phyloP scores from a whole-genome alignment of 2,888 invertebrate genomes.

The Fabriciana adippe region DNA sequence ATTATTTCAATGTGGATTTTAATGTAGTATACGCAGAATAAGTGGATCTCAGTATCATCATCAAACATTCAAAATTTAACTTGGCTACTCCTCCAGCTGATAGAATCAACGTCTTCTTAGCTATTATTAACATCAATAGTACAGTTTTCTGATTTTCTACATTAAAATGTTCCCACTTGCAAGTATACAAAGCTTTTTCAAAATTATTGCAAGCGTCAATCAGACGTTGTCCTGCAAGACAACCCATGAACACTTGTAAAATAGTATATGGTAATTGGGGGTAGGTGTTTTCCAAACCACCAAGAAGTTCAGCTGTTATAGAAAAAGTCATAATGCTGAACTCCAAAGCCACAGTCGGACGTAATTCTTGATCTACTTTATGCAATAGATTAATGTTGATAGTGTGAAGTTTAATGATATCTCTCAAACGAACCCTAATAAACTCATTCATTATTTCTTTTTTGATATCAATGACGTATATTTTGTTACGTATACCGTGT shows the following conservation, averaged over 20 bases:
- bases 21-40: conserved; percentile 61
- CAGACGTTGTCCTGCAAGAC: conserved; percentile 57
- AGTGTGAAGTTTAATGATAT: conserved; percentile 50
- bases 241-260: conserved; percentile 57
- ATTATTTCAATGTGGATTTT: conserved; percentile 48
- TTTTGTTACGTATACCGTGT: conserved; percentile 15
- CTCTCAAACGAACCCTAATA: conserved; percentile 46
- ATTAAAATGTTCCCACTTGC: conserved; percentile 40
- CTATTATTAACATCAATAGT: conserved; percentile 51
- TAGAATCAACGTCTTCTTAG: conserved; percentile 55
- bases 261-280: conserved; percentile 55
- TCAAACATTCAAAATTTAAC: conserved; percentile 52
- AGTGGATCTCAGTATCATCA: conserved; percentile 52
- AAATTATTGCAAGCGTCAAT: conserved; percentile 56
- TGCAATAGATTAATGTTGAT: conserved; percentile 47
- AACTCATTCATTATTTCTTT: conserved; percentile 46
- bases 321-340: conserved; percentile 51
- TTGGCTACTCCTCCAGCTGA: conserved; percentile 57
- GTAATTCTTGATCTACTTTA: conserved; percentile 50
- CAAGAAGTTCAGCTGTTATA: conserved; percentile 57
- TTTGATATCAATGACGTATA: conserved; percentile 22
- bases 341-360: conserved; percentile 52
- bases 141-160: conserved; percentile 27
- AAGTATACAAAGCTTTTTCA: conserved; percentile 52
- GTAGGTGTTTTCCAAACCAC: conserved; percentile 59